phyloP scores from a whole-genome alignment of 2,888 invertebrate species.

The Trachelus troglodyta region DNA sequence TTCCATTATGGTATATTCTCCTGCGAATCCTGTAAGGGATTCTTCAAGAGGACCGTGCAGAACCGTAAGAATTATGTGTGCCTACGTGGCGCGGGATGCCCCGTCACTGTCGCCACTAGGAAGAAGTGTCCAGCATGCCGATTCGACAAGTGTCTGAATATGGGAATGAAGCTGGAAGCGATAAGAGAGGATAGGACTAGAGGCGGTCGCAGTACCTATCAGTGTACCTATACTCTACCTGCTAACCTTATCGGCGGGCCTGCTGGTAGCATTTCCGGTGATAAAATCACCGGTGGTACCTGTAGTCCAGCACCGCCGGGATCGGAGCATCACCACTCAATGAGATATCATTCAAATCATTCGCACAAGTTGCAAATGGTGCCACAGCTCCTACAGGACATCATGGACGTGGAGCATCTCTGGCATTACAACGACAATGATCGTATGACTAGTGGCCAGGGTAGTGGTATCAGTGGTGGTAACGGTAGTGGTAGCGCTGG shows the following conservation, averaged over 20 bases:
- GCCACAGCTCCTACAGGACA: constrained; percentile 76
- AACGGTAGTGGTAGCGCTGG: constrained; percentile 15
- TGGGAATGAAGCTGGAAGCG: constrained; percentile 98
- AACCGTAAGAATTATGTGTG: constrained; percentile 98
- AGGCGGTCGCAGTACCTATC: constrained; percentile 96
- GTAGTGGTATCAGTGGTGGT: constrained; percentile 27
- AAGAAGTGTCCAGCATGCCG: constrained; percentile 98
- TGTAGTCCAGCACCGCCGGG: constrained; percentile 61
- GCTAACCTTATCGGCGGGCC: constrained; percentile 64
- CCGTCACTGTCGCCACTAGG: constrained; percentile 90
- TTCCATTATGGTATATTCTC: constrained; percentile 99
- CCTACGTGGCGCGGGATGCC: constrained; percentile 88
- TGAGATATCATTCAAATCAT: constrained; percentile 60
- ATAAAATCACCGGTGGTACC: constrained; percentile 57
- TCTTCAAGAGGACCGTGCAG: constrained; percentile 98
- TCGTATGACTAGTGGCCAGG: constrained; percentile 70
- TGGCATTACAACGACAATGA: constrained; percentile 95
- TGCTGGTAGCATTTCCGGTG: constrained; percentile 65
- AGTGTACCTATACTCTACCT: constrained; percentile 91
- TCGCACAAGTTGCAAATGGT: constrained; percentile 62
- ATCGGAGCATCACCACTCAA: constrained; percentile 58
- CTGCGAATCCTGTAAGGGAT: constrained; percentile 98
- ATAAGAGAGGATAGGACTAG: constrained; percentile 94
- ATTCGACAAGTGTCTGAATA: constrained; percentile 94
- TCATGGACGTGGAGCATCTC: constrained; percentile 95